Percentiles rank a stretch among this genome's conserved stretches.
Evolutionary conservation across 2,113 vertebrate genomes (phyloP).

Genomic region (Lagopus muta): DNA sequence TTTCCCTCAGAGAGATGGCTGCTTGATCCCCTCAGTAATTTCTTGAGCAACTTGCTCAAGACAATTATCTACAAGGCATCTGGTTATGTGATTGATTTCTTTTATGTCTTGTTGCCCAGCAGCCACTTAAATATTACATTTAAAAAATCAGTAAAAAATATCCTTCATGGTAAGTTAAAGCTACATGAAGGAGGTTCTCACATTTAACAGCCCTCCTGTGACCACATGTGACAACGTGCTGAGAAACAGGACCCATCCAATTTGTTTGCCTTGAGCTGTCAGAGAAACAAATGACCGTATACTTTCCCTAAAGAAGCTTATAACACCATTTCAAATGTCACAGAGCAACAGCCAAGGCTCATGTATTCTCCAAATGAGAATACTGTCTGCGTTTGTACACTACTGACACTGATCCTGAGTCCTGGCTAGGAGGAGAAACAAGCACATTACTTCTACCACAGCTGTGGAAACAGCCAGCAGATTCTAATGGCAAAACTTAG

Average conservation of each 20-base stretch:
- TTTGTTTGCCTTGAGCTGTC: constrained; percentile 29
- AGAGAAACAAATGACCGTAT: constrained; percentile 1
- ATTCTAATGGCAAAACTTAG: not conserved
- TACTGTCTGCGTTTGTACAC: not conserved
- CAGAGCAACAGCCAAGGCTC: not conserved
- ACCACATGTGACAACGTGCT: not conserved
- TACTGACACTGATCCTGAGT: not conserved
- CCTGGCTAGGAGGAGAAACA: not conserved
- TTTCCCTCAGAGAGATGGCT: not conserved
- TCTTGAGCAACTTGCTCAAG: constrained; percentile 44
- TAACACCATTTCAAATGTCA: not conserved
- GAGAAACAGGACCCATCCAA: not conserved
- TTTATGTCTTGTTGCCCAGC: constrained; percentile 30
- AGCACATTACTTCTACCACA: not conserved
- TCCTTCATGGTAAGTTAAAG: constrained; percentile 37
- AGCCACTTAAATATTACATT: not conserved
- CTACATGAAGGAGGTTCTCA: constrained; percentile 26
- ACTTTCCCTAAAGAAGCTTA: constrained; percentile 29
- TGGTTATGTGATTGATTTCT: constrained; percentile 42
- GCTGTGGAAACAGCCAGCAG: not conserved
- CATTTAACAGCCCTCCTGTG: not conserved
- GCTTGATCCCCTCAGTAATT: constrained; percentile 22
- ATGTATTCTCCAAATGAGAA: constrained; percentile 16
- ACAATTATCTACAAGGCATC: constrained; percentile 33
- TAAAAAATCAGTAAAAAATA: not conserved